Base-by-base conservation (phyloP, 2,888 invertebrate genomes). In the Lobophora halterata region DNA sequence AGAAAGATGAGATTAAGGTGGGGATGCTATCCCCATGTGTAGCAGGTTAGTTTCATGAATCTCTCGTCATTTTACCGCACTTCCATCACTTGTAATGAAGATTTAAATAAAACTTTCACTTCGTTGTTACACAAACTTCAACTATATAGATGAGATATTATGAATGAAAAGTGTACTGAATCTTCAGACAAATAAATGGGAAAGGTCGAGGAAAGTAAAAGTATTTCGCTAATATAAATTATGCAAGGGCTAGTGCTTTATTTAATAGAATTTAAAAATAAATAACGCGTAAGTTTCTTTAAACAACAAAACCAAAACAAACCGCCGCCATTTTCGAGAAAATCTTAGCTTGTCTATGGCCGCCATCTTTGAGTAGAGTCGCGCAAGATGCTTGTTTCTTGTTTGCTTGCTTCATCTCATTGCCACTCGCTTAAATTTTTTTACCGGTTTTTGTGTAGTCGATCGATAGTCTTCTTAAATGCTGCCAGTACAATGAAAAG, bases 261-360 rank as follows among this genome's bases (percentile, higher is more conserved):
- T 4, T 6, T n/a, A 8, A 10, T 1, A 3, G 2, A 20, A 21
- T 10, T 7, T 12, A 4, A 11, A 16, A 34, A 27, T 24, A 26
- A 16, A 16, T 10, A 23, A 3, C 21, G 25, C 13, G n/a, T n/a
- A 9, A 28, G 20, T 7, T 27, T 20, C 26, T 20, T 5, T 23
- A 7, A 19, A 36, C 17, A 28, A 43, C 25, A 31, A 37, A 47
- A 47, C 29, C 49, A 46, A 46, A 52, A 39, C 46, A 46, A 42
- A 35, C 9, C 10, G 9, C 12, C 41, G 35, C 45, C 50, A 52
- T 53, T 38, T 46, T 35, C 11, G 2, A 19, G 10, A 16, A 19
- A 20, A 3, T n/a, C n/a, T n/a, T n/a, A n/a, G n/a, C n/a, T n/a
- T n/a, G n/a, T n/a, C n/a, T n/a, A n/a, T n/a, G n/a, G n/a, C n/a